phyloP scores from a whole-genome alignment of 2,113 vertebrate genomes.

The Jacana jacana region DNA sequence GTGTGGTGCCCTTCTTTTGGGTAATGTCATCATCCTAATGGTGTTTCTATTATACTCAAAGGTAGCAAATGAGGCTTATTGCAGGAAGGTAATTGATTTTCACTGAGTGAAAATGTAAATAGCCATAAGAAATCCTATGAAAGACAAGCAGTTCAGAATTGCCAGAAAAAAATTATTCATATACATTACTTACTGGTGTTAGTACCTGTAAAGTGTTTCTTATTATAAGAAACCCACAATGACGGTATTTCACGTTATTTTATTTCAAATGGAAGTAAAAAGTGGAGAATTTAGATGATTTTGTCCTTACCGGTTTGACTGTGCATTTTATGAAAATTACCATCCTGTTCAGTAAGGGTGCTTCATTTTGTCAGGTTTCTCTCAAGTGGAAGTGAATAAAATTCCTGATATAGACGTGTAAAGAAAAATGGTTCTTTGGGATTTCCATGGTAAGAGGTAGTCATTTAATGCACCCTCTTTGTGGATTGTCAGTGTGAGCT shows the following conservation, averaged over 20 bases:
- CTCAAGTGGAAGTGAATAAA: slow-evolving; percentile 58
- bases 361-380: slow-evolving; percentile 64
- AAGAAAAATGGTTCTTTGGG: slow-evolving; percentile 42
- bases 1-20: slow-evolving; percentile 92
- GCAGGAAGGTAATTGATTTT: slow-evolving; percentile 90
- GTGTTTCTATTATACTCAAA: slow-evolving; percentile 96
- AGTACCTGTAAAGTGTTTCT: slow-evolving; percentile 66
- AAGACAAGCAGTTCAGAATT: slow-evolving; percentile 81
- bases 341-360: slow-evolving; percentile 21
- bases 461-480: slow-evolving; percentile 8
- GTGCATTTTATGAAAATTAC: slow-evolving; percentile 67
- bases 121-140: slow-evolving; percentile 82
- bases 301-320: slow-evolving; percentile 70
- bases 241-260: slow-evolving; percentile 70
- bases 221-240: slow-evolving; percentile 44
- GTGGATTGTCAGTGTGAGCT: neutral
- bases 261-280: slow-evolving; percentile 71
- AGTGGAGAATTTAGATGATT: slow-evolving; percentile 68
- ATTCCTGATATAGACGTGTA: slow-evolving; percentile 22
- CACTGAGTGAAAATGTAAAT: slow-evolving; percentile 88
- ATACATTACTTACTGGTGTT: slow-evolving; percentile 72
- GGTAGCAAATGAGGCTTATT: slow-evolving; percentile 98
- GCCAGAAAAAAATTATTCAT: slow-evolving; percentile 67
- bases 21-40: slow-evolving; percentile 94
- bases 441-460: slow-evolving; percentile 36